Evolutionary conservation across 2,113 vertebrate genomes (phyloP), one percentile per base, ranked within the genome.

Genomic region (Siniperca knerii): DNA sequence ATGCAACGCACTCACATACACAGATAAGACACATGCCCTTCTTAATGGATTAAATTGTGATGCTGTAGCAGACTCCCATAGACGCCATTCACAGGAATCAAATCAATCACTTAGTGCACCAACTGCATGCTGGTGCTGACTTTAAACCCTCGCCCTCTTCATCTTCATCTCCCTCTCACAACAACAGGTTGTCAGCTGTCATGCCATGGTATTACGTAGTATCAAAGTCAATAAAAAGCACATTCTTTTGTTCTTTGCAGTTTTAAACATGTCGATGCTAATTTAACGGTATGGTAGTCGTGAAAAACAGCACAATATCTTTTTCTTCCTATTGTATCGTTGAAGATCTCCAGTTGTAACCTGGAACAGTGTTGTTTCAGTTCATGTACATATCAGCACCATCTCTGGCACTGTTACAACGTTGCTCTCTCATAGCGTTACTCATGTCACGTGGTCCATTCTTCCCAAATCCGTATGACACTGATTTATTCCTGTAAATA

Each of bases 401-500:
- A 57, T 66, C 69, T 55, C 37, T 81, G 52, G 42, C 37, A n/a
- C 9, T 37, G 35, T 33, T 18, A 25, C 46, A 70, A 55, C 44
- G 1, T 44, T 75, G 74, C 29, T 87, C 33, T 29, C 79, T 75
- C 75, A 58, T 40, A 42, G n/a, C 2, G 3, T 85, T 75, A 79
- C 65, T 76, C 62, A 70, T 68, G 83, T 81, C 83, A 85, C 73
- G 81, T 86, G 86, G 90, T 73, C 76, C 52, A 77, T 64, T 65
- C 75, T 67, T 89, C 52, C 76, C 48, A 68, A 87, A 54, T 29
- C 55, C 13, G 21, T 35, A 81, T 76, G 90, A 87, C 89, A 79
- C 48, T 88, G 87, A 92, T 92, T 90, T 90, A 92, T 90, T 55
- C 42, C 20, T 60, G 68, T 87, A 88, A 93, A 91, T 94, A 89